Evolutionary conservation across 2,113 vertebrate genomes (phyloP), one percentile per base, ranked within the genome.

Genomic region (Prunella fulvescens): DNA sequence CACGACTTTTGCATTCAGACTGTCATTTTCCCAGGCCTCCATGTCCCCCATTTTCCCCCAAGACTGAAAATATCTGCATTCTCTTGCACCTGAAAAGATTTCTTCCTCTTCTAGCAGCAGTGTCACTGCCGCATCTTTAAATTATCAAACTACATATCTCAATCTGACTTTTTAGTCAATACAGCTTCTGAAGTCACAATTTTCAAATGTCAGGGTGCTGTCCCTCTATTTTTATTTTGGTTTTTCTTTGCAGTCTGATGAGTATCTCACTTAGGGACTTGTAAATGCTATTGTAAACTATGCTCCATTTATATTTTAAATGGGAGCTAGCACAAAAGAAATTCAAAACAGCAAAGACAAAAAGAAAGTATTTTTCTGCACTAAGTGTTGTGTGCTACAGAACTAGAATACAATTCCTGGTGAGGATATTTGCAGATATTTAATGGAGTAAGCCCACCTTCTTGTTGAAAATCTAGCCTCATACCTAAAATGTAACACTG

Each of bases 31-130:
- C 69, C 80, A 65, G 40, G 56, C 35, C 28, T 26, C 19, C 3
- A 29, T 48, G 44, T 35, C 90, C 90, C 76, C 67, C 24, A 2
- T 62, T 81, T 45, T 42, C 57, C 58, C 71, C 40, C 39, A 93
- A 93, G 71, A 90, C 44, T 60, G 20, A 95, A 97, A 90, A 81
- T 87, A 92, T 7, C 58, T 92, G 71, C 20, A 70, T 86, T 90
- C 51, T 94, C 74, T 54, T 11, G n/a, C 62, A 92, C 50, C 35
- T 66, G 20, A 62, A 93, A 89, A 92, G 58, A 90, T 81, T 39
- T 35, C 37, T 42, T 73, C 42, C 73, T 88, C 85, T 56, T 92
- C 87, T 18, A 73, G 53, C 56, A 90, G 71, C 61, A 70, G 57
- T 19, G 40, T 84, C 56, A 66, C 37, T 78, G 31, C 35, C 40